Conservation (phyloP, 1,140 invertebrate genomes). For the Cryptotermes secundus region DNA sequence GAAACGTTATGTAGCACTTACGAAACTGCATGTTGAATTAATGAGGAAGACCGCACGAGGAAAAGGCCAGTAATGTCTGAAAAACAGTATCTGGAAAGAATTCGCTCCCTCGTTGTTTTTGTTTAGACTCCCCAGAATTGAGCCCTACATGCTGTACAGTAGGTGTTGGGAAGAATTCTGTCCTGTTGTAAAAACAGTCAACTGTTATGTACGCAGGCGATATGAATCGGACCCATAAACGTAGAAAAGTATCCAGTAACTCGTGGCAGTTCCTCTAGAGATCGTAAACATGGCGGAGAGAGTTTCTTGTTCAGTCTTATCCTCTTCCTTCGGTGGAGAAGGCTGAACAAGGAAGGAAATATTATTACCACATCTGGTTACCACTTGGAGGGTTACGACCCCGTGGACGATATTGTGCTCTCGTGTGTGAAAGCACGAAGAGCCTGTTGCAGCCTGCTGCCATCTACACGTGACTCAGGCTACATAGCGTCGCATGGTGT, state of each 20-base stretch:
- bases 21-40: too few species aligned
- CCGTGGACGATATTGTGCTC: neutral
- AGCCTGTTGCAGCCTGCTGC: too few species aligned
- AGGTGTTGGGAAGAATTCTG: neutral
- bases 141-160: neutral
- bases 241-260: constrained; percentile 2
- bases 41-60: too few species aligned
- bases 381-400: neutral
- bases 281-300: neutral
- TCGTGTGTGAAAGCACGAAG: too few species aligned
- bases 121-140: neutral
- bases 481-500: too few species aligned
- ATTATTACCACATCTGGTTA: neutral
- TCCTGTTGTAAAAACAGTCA: neutral
- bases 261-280: neutral
- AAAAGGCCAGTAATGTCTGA: too few species aligned
- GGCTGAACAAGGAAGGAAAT: neutral
- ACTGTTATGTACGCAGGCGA: neutral
- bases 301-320: neutral
- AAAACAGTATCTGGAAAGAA: too few species aligned
- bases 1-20: too few species aligned
- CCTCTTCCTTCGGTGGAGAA: neutral
- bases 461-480: too few species aligned
- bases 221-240: neutral
- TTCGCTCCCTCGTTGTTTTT: too few species aligned